Base-by-base conservation (phyloP, 1,140 invertebrate genomes). In the Solenopsis invicta region DNA sequence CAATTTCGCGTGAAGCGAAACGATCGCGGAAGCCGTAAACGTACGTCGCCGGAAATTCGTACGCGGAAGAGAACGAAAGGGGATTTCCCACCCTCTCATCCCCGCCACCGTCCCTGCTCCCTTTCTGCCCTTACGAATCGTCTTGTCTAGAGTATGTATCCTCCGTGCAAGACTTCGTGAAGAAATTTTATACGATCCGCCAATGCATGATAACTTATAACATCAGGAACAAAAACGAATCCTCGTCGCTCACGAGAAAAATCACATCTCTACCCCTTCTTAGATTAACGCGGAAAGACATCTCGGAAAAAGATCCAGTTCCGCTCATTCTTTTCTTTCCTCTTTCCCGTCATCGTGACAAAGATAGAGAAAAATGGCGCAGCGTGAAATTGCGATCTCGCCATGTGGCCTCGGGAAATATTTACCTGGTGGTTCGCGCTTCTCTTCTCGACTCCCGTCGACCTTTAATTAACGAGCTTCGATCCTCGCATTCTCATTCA, bases 341-440 rank as follows among this genome's bases (percentile, higher is more conserved):
- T 13, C 13, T 24, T 16, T 69, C 18, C 67, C 29, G 16, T 71
- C 56, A 45, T 13, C 71, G 37, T 37, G 21, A 74, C 6, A 41
- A 29, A n/a, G 77, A 50, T 16, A n/a, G 52, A 84, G 82, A 85
- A 75, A 84, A 86, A 90, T 80, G 66, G 48, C 41, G 59, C 59
- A 41, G 18, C 29, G 29, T 62, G 74, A 89, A 89, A 90, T 89
- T 66, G 74, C 84, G 71, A 90, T 85, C 84, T 69, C 37, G 74
- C 54, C 10, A 54, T 62, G 59, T 62, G 59, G 56, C 52, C 52
- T 86, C 56, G 69, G 64, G 78, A 93, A 93, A 94, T 94, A 93
- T 94, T 94, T 94, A 94, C 93, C 93, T 94, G 91, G 91, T 90
- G 86, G 69, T 69, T 56, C 56, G 84, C 74, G 66, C 71, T 78